A percentile compares a stretch with the other conserved stretches of the same genome.
These are phyloP conservation scores for Lycopodina hypogea DNA, from an alignment of 37 sponge, comb jelly and placozoan genomes.

Conservation along the genomic window DNA sequence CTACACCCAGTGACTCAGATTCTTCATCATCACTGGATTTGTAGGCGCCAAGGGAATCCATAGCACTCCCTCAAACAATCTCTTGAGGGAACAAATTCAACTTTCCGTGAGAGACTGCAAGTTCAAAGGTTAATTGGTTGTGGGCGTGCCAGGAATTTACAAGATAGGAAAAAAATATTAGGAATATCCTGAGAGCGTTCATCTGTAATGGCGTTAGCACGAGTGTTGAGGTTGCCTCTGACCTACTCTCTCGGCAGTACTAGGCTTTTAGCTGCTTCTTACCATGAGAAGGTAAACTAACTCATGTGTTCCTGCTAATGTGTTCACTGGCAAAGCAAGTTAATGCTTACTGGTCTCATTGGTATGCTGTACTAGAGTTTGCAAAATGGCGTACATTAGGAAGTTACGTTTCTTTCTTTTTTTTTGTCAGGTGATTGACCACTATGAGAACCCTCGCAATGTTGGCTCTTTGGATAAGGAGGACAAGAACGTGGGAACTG, in stretches of 20 bases:
- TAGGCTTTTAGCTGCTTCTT: constrained; percentile 44
- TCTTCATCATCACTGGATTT: constrained; percentile 46
- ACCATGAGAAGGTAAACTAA: constrained; percentile 67
- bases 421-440: constrained; percentile 90
- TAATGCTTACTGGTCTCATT: no score
- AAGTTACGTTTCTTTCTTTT: no score
- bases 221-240: constrained; percentile 8
- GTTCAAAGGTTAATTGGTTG: constrained; percentile 26
- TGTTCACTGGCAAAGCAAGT: no score
- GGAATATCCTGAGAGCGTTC: no score
- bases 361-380: no score
- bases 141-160: neutral
- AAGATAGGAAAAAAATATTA: no score
- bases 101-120: neutral
- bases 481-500: constrained; percentile 85
- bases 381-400: no score
- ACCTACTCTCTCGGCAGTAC: neutral
- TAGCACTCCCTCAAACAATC: no score
- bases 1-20: neutral
- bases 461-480: constrained; percentile 87
- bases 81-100: no score
- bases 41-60: constrained; percentile 48
- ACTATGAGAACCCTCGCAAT: constrained; percentile 96
- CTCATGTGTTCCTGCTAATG: no score
- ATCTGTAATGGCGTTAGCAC: constrained; percentile 36